These are phyloP conservation scores for Caenorhabditis imperialis DNA, from an alignment of 2,888 invertebrate species.

Conservation along the genomic window DNA sequence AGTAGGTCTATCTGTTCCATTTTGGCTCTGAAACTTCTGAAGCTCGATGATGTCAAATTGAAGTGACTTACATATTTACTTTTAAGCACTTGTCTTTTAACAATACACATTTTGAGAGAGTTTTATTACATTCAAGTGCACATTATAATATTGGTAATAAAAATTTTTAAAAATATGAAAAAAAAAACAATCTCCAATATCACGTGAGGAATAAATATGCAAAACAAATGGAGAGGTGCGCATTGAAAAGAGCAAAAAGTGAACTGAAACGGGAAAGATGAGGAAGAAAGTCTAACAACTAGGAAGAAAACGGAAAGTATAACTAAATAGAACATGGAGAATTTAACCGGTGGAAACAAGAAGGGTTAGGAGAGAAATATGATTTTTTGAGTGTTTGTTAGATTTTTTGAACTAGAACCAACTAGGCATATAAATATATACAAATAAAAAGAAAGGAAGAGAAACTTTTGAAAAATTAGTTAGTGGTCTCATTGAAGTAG, in stretches of 20 bases:
- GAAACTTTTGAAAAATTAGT: constrained; percentile 9
- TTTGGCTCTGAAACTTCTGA: constrained; percentile 12
- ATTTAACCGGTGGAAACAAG: constrained; percentile 41
- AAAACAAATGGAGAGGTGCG: background rate
- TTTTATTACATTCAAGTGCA: constrained; percentile 20
- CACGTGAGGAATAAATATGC: background rate
- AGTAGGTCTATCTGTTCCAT: constrained; percentile 3
- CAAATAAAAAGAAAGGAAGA: constrained; percentile 35
- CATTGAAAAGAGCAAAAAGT: constrained; percentile 20
- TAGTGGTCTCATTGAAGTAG: constrained; percentile 71
- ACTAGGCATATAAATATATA: constrained; percentile 44
- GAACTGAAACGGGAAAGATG: constrained; percentile 15
- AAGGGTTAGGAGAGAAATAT: constrained; percentile 11
- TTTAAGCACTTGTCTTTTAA: constrained; percentile 43
- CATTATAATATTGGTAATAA: constrained; percentile 12
- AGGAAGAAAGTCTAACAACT: constrained; percentile 10
- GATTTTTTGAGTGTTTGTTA: no score
- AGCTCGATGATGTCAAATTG: no score
- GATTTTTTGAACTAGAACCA: constrained; percentile 28
- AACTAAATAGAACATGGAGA: constrained; percentile 7
- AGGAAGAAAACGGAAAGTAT: constrained; percentile 5
- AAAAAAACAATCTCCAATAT: constrained; percentile 2
- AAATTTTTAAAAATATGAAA: background rate
- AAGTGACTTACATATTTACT: constrained; percentile 10
- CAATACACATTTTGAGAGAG: constrained; percentile 34